Conservation (phyloP, 2,113 vertebrate genomes). For the Danio rerio region DNA sequence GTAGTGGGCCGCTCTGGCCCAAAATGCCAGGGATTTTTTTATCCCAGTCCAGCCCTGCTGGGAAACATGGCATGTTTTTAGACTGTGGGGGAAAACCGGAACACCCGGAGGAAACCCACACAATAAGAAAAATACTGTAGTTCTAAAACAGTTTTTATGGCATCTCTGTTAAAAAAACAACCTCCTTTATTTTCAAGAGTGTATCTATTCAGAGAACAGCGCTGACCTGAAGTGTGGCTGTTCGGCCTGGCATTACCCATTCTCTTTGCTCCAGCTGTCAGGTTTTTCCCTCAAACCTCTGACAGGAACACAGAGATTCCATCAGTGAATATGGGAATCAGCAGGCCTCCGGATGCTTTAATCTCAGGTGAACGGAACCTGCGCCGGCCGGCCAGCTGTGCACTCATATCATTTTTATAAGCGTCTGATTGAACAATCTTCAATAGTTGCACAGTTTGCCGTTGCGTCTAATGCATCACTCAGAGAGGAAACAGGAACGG, state of each 20-base stretch:
- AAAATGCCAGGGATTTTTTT: too few relatives aligned
- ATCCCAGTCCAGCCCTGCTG: too few relatives aligned
- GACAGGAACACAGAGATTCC: constrained; percentile 29
- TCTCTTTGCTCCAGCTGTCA: constrained; percentile 37
- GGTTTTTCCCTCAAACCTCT: constrained; percentile 22
- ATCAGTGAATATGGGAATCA: constrained; percentile 16
- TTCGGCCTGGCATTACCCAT: background rate
- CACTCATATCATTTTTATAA: constrained; percentile 15
- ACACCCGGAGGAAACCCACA: too few relatives aligned
- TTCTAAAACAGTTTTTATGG: too few relatives aligned
- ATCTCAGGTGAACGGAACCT: constrained; percentile 26
- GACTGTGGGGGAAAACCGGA: too few relatives aligned
- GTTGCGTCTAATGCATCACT: constrained; percentile 2
- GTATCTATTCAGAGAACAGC: background rate
- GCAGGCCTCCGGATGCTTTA: constrained; percentile 16
- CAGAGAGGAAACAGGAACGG: background rate
- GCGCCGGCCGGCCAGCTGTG: constrained; percentile 14
- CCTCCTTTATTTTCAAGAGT: too few relatives aligned
- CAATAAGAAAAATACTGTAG: too few relatives aligned
- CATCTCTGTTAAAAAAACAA: too few relatives aligned
- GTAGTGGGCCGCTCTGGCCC: too few relatives aligned
- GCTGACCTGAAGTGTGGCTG: background rate
- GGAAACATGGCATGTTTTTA: too few relatives aligned
- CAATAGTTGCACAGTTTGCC: constrained; percentile 38
- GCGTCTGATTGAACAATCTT: constrained; percentile 34